phyloP scores from a whole-genome alignment of 2,113 vertebrate genomes.

The Lophotis ruficrista region DNA sequence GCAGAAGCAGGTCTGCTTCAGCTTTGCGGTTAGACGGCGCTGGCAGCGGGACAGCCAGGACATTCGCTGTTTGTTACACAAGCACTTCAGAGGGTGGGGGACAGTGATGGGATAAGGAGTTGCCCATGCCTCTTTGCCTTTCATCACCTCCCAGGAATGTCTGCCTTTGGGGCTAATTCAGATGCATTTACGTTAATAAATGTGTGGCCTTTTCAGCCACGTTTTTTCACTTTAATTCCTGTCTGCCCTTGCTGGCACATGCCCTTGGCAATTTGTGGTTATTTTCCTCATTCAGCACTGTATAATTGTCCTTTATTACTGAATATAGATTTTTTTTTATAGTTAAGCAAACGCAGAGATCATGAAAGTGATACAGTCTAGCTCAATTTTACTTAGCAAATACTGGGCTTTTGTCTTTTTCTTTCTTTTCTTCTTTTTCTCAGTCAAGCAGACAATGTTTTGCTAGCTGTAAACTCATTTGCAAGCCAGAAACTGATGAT shows the following conservation, averaged over 20 bases:
- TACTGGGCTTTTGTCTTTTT: not conserved
- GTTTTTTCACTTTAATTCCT: slow-evolving; percentile 16
- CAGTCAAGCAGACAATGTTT: not conserved
- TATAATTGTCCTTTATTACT: not conserved
- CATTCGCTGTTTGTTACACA: not conserved
- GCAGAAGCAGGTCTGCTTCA: not conserved
- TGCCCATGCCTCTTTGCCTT: not conserved
- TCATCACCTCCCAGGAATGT: slow-evolving; percentile 14
- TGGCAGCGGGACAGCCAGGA: not conserved
- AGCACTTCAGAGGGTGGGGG: not conserved
- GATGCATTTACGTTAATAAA: slow-evolving; percentile 18
- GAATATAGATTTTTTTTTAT: not conserved
- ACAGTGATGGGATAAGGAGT: not conserved
- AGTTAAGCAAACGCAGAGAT: not conserved
- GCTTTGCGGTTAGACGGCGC: not conserved
- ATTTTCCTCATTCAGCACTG: not conserved
- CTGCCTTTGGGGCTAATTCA: not conserved
- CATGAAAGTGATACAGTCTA: not conserved
- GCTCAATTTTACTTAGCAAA: not conserved
- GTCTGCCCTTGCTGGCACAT: not conserved
- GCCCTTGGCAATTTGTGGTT: not conserved
- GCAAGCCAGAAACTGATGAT: not conserved
- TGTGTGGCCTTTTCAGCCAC: not conserved
- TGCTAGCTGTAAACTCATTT: not conserved
- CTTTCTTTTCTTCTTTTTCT: not conserved